Evolutionary conservation across 2,797 vertebrate species (phyloP), one percentile per base, ranked within the genome.

Genomic region (Betta splendens): DNA sequence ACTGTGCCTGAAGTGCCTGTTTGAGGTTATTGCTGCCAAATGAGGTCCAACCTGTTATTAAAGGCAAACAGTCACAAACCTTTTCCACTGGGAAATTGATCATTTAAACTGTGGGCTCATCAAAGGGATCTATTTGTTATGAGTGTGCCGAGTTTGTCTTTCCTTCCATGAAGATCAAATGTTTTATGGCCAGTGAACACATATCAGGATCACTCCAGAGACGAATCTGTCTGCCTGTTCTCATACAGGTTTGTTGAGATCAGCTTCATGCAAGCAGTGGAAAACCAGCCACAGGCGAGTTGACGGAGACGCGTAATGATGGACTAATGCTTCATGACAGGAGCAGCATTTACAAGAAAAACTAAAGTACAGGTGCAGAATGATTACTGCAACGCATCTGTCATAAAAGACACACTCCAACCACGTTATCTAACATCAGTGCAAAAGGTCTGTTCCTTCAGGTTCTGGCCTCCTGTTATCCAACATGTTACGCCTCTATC

Each of bases 171-270:
- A 32, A 32, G 31, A 5, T 32, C 31, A 13, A n/a, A 15, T 9
- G 9, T 29, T 29, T 29, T 29, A n/a, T 29, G 5, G 9, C 28
- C 28, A 29, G 9, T 29, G 7, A 29, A 29, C 4, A 29, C 28
- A 29, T 5, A 29, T 7, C 5, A 6, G 9, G 12, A 15, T 33
- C 31, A 33, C 9, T 33, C n/a, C n/a, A 36, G 17, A 9, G 35
- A 17, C n/a, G 2, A 16, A 5, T 16, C 36, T 36, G 75, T 80
- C 65, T 64, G 50, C 54, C 55, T 20, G 60, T 63, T 64, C 81
- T 77, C 46, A 67, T 60, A 89, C 91, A 87, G 87, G 90, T 91
- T 91, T 75, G 78, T 67, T 86, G 26, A 62, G 87, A 80, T 84
- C 53, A 63, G 49, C 66, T 12, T 35, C 56, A 35, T 32, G 7